A percentile compares a stretch with the other conserved stretches of the same genome.
These are phyloP conservation scores for Xyrauchen texanus DNA, from an alignment of 2,113 vertebrate species.

Conservation along the genomic window DNA sequence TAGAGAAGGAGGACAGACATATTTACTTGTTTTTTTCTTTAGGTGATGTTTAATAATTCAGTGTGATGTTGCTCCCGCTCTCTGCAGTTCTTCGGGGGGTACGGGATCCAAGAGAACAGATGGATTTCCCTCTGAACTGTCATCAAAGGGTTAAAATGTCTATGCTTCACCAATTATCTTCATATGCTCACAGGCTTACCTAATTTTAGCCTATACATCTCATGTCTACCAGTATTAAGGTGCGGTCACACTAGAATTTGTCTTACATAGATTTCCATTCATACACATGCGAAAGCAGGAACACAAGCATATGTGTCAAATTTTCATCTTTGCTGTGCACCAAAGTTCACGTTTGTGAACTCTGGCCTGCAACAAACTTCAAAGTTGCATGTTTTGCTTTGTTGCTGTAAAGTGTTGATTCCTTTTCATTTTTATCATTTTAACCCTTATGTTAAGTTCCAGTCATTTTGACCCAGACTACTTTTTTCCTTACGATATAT, in stretches of 20 bases:
- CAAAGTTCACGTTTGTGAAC: too few relatives aligned
- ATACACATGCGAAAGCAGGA: background rate
- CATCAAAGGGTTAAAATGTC: background rate
- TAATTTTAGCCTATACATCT: background rate
- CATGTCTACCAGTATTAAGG: background rate
- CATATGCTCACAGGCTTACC: background rate
- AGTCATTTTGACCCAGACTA: too few relatives aligned
- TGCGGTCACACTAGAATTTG: background rate
- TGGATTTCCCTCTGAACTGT: slow-evolving; percentile 26
- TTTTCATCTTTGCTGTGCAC: too few relatives aligned
- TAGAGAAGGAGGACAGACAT: slow-evolving; percentile 69
- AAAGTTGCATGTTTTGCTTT: too few relatives aligned
- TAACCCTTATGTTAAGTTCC: too few relatives aligned
- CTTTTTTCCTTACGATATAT: too few relatives aligned
- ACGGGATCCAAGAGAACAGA: background rate
- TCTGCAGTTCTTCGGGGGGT: slow-evolving; percentile 39
- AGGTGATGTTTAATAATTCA: slow-evolving; percentile 78
- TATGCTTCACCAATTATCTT: background rate
- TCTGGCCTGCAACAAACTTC: too few relatives aligned
- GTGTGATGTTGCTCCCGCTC: slow-evolving; percentile 69
- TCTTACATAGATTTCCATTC: background rate
- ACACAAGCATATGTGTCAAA: background rate
- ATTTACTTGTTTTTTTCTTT: slow-evolving; percentile 47
- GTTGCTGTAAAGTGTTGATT: too few relatives aligned
- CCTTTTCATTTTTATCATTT: too few relatives aligned